Conservation (phyloP, 1,140 invertebrate genomes). For the Drosophila dunni region DNA sequence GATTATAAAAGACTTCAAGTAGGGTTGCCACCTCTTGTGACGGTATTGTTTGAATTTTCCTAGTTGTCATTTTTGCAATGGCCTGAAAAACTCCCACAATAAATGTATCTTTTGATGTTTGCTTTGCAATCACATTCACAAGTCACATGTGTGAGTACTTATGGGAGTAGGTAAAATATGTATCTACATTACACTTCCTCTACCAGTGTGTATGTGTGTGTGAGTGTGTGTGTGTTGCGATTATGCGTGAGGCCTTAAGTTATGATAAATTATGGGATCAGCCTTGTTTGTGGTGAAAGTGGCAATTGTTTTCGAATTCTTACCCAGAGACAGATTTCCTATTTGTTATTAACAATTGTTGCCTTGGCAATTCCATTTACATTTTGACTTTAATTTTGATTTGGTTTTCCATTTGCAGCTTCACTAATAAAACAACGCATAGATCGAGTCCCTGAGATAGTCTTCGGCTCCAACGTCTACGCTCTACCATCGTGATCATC, state of each 20-base stretch:
- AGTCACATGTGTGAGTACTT: not conserved
- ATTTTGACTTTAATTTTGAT: too few relatives aligned
- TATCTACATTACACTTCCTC: constrained; percentile 39
- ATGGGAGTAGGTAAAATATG: constrained; percentile 24
- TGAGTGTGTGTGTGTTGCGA: constrained; percentile 19
- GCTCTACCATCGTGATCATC: not conserved
- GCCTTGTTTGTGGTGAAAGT: constrained; percentile 57
- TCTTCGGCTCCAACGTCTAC: constrained; percentile 10
- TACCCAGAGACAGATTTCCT: constrained; percentile 63
- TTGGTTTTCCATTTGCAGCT: constrained; percentile 11
- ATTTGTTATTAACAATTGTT: constrained; percentile 66
- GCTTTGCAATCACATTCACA: constrained; percentile 25
- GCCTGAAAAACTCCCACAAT: constrained; percentile 63
- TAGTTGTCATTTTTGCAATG: constrained; percentile 64
- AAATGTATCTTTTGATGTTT: constrained; percentile 5
- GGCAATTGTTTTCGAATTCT: constrained; percentile 74
- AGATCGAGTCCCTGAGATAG: constrained; percentile 21
- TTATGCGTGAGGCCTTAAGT: constrained; percentile 54
- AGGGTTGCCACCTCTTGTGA: not conserved
- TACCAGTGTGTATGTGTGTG: constrained; percentile 26
- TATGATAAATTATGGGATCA: constrained; percentile 75
- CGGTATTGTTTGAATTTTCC: constrained; percentile 47
- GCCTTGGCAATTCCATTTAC: constrained; percentile 30
- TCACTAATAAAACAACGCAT: constrained; percentile 28
- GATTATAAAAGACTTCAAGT: not conserved